Conservation (phyloP, 2,113 vertebrate genomes). For the Willisornis vidua region DNA sequence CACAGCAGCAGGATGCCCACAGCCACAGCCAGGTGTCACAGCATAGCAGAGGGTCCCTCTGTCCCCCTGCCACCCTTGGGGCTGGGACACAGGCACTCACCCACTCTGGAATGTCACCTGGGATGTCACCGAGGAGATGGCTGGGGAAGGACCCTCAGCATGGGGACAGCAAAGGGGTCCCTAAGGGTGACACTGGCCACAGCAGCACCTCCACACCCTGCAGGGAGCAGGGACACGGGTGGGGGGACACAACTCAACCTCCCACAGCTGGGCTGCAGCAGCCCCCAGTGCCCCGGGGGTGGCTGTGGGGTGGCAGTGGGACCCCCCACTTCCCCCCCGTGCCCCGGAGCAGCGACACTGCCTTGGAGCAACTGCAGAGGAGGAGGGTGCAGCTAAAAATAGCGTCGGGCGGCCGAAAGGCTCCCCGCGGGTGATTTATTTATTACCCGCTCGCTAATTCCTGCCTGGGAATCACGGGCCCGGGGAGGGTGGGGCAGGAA, state of each 20-base stretch:
- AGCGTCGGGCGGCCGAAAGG: not conserved
- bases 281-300: not conserved
- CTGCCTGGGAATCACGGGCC: not conserved
- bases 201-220: not conserved
- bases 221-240: fast-evolving
- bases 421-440: conserved; percentile 23
- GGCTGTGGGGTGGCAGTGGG: not conserved
- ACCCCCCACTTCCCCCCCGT: not conserved
- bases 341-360: not conserved
- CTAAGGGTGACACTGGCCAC: fast-evolving
- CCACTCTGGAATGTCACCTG: not conserved
- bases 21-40: not conserved
- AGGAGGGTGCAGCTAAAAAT: conserved; percentile 43
- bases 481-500: not conserved
- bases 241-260: not conserved
- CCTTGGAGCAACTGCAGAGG: conserved; percentile 42
- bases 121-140: not conserved
- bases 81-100: not conserved
- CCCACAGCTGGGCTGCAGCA: fast-evolving
- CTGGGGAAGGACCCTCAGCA: too few species aligned
- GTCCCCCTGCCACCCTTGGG: fast-evolving
- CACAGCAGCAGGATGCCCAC: not conserved
- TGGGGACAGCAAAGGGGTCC: not conserved
- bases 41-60: not conserved
- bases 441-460: not conserved